Conservation (phyloP, 2,888 invertebrate genomes). For the Macropis europaea region DNA sequence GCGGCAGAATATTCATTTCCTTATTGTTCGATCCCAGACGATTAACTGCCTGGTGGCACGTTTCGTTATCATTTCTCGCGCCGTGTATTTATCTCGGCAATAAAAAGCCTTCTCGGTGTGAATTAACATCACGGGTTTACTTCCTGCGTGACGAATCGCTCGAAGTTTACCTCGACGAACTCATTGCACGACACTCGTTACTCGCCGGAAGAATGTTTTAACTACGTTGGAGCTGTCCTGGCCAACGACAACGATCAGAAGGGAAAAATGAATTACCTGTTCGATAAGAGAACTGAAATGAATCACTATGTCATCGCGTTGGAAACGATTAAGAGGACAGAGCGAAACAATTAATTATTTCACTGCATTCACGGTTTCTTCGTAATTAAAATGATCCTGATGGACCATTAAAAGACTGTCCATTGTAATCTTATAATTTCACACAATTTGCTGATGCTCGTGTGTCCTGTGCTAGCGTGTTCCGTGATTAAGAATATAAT, state of each 20-base stretch:
- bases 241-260: not conserved
- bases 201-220: not conserved
- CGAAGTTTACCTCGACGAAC: too few relatives aligned
- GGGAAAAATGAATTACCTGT: not conserved
- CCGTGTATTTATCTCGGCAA: conserved; percentile 23
- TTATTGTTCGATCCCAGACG: conserved; percentile 33
- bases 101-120: conserved; percentile 12
- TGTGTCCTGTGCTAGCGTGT: too few relatives aligned
- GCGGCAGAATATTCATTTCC: conserved; percentile 20
- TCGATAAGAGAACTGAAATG: not conserved
- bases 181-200: not conserved
- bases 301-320: not conserved
- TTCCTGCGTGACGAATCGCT: not conserved
- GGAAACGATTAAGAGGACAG: not conserved
- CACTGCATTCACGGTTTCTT: not conserved
- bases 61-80: conserved; percentile 28
- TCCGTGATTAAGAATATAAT: too few relatives aligned
- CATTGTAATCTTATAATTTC: too few relatives aligned
- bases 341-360: conserved; percentile 13
- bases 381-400: too few relatives aligned
- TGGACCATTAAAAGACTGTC: too few relatives aligned
- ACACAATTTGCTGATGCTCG: too few relatives aligned
- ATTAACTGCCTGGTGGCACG: conserved; percentile 29
- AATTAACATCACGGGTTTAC: conserved; percentile 13
- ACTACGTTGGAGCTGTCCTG: not conserved